Evolutionary conservation across 2,888 invertebrate genomes (phyloP).

Genomic region (Latheticus oryzae): DNA sequence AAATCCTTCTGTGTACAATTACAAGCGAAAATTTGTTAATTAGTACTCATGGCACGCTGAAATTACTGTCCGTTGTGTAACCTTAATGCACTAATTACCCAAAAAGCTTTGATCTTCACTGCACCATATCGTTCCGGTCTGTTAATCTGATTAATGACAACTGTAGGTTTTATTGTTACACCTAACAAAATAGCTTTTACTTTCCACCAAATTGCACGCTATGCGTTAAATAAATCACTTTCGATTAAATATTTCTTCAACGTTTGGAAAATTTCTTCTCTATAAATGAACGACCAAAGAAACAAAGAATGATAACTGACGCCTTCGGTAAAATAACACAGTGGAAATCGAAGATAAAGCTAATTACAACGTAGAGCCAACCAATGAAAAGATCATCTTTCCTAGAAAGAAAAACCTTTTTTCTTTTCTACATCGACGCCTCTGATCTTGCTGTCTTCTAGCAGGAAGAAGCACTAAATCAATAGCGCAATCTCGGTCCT

Average conservation of each 20-base stretch:
- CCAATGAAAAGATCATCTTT: too few species aligned
- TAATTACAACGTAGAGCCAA: too few species aligned
- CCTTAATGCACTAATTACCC: conserved; percentile 34
- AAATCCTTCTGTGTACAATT: too few species aligned
- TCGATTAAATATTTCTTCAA: conserved; percentile 31
- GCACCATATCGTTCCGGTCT: conserved; percentile 31
- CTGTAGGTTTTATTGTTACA: conserved; percentile 22
- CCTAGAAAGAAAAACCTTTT: not conserved
- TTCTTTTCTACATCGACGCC: conserved; percentile 7
- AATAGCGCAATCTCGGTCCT: conserved; percentile 49
- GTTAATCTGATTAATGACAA: conserved; percentile 26
- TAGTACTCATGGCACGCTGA: too few species aligned
- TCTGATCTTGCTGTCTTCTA: conserved; percentile 4
- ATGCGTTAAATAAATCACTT: conserved; percentile 40
- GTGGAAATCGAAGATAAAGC: too few species aligned
- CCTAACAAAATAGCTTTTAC: conserved; percentile 37
- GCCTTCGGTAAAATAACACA: too few species aligned
- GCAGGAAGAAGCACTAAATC: conserved; percentile 48
- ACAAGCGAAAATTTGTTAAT: too few species aligned
- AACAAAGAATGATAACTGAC: too few species aligned
- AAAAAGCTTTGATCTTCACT: conserved; percentile 31
- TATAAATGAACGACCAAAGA: too few species aligned
- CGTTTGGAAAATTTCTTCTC: too few species aligned
- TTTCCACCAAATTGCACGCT: conserved; percentile 32
- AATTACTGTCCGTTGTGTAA: conserved; percentile 22